Percentiles rank a stretch among this genome's conserved stretches.
These are phyloP conservation scores for Thamnaconus septentrionalis DNA, from an alignment of 2,113 vertebrate species.

Conservation along the genomic window DNA sequence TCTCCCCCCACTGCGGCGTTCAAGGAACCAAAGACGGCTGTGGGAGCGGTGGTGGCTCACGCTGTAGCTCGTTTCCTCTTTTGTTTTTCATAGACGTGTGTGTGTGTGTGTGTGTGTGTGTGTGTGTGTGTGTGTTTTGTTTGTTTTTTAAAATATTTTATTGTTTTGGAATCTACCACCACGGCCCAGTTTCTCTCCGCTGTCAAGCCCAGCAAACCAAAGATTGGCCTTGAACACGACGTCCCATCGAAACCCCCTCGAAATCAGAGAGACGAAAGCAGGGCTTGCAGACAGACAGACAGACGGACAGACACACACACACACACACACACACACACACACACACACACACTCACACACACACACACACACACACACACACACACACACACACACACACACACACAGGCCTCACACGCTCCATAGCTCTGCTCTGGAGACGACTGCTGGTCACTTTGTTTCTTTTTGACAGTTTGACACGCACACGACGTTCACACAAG, in stretches of 20 bases:
- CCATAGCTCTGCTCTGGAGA: conserved; percentile 87
- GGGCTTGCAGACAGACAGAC: conserved; percentile 49
- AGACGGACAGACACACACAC: too few relatives aligned
- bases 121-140: conserved; percentile 39
- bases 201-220: conserved; percentile 87
- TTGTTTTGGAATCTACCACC: conserved; percentile 25
- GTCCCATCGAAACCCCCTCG: conserved; percentile 67
- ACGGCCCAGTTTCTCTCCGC: conserved; percentile 58
- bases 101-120: conserved; percentile 23
- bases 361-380: too few relatives aligned
- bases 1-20: conserved; percentile 54
- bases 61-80: conserved; percentile 66
- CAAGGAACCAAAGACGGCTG: conserved; percentile 79
- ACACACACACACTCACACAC: too few relatives aligned
- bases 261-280: conserved; percentile 77
- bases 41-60: conserved; percentile 76
- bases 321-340: background rate
- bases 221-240: conserved; percentile 88
- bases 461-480: conserved; percentile 42
- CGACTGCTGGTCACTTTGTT: conserved; percentile 75
- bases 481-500: conserved; percentile 57
- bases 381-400: too few relatives aligned
- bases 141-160: conserved; percentile 32
- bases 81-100: conserved; percentile 21
- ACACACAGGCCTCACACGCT: conserved; percentile 53